Evolutionary conservation across 1,140 invertebrate genomes (phyloP).

Genomic region (Penaeus chinensis): DNA sequence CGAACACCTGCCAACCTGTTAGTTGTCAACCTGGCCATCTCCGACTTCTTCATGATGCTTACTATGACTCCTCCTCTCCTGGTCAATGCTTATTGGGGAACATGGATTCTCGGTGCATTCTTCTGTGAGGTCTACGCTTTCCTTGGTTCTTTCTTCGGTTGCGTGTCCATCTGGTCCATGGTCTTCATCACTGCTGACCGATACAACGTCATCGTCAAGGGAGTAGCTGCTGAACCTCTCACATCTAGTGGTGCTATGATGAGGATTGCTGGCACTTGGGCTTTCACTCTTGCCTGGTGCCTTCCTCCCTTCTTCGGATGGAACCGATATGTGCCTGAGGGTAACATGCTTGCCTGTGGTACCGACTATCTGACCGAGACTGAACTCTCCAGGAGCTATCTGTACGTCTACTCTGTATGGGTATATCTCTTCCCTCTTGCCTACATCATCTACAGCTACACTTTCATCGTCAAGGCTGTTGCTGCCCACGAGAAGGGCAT

Average conservation of each 20-base stretch:
- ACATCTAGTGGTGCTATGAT: slow-evolving; percentile 55
- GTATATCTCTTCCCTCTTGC: too few species aligned
- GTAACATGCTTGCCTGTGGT: too few species aligned
- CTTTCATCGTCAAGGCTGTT: too few species aligned
- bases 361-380: slow-evolving; percentile 9
- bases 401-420: too few species aligned
- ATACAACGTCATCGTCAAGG: slow-evolving; percentile 64
- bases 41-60: slow-evolving; percentile 82
- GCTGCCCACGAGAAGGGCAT: too few species aligned
- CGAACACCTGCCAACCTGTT: slow-evolving; percentile 86
- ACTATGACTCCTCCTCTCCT: slow-evolving; percentile 81
- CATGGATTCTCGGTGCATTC: slow-evolving; percentile 73
- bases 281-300: too few species aligned
- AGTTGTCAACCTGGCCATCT: slow-evolving; percentile 86
- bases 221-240: slow-evolving; percentile 64
- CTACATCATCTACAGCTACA: too few species aligned
- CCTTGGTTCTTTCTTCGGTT: slow-evolving; percentile 71
- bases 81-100: slow-evolving; percentile 74
- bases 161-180: slow-evolving; percentile 28
- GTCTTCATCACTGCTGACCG: not conserved
- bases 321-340: too few species aligned
- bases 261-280: slow-evolving; percentile 61
- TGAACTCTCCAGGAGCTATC: slow-evolving; percentile 57
- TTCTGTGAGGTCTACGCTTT: slow-evolving; percentile 86
- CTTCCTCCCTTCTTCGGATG: too few species aligned